A percentile compares a stretch with the other conserved stretches of the same genome.
Conservation (phyloP, 2,888 invertebrate species). For the Spodoptera exigua region DNA sequence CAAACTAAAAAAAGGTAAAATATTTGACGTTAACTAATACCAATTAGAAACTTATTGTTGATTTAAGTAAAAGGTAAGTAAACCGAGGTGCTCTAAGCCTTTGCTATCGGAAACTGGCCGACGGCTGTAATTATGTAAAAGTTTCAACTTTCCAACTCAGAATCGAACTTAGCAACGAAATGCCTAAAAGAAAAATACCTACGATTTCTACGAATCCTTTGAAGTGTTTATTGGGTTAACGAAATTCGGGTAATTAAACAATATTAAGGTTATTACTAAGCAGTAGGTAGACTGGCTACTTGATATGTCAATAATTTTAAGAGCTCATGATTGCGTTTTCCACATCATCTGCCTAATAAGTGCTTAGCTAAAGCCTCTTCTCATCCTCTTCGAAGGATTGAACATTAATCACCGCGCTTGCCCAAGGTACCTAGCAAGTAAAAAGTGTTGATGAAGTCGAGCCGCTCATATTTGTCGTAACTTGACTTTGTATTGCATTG, state of each 20-base stretch:
- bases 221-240: constrained; percentile 13
- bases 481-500: no score
- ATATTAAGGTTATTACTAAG: not conserved
- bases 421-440: no score
- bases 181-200: constrained; percentile 28
- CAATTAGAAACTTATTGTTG: constrained; percentile 42
- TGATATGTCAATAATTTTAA: no score
- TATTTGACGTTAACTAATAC: constrained; percentile 36
- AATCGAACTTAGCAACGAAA: constrained; percentile 29
- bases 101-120: constrained; percentile 29
- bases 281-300: no score
- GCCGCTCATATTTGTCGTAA: no score
- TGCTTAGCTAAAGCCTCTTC: no score
- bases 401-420: no score
- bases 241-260: constrained; percentile 1
- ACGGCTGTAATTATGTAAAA: constrained; percentile 53
- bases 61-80: constrained; percentile 29
- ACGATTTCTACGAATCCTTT: constrained; percentile 31
- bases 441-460: no score
- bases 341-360: no score
- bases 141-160: constrained; percentile 45
- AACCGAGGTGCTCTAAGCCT: constrained; percentile 6
- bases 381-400: no score
- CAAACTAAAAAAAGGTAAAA: constrained; percentile 8
- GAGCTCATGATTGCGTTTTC: no score